Evolutionary conservation across 2,797 vertebrate species (phyloP).

Genomic region (Fratercula arctica): DNA sequence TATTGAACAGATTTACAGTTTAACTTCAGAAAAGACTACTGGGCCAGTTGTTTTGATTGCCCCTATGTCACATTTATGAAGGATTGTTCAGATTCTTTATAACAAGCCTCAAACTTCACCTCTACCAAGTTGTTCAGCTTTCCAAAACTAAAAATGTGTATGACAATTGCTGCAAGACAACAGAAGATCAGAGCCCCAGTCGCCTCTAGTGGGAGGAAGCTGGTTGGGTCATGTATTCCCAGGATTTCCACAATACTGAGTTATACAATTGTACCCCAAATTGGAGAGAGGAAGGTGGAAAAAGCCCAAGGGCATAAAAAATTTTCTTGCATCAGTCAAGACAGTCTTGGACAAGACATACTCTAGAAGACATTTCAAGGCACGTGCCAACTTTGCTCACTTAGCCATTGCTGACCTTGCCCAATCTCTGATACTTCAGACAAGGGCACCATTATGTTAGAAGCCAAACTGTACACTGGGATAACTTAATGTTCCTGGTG

Average conservation of each 20-base stretch:
- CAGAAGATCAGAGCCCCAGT: not conserved
- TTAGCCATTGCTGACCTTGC: not conserved
- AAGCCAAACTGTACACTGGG: not conserved
- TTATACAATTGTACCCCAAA: not conserved
- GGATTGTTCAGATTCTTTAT: not conserved
- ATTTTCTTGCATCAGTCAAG: not conserved
- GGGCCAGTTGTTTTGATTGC: not conserved
- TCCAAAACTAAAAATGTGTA: not conserved
- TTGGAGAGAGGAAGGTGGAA: not conserved
- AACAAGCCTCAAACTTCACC: not conserved
- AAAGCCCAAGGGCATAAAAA: not conserved
- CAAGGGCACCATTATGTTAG: not conserved
- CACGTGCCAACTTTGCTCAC: fast-evolving
- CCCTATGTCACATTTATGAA: not conserved
- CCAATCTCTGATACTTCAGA: not conserved
- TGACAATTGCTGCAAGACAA: not conserved
- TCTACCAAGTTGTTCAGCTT: not conserved
- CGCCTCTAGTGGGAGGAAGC: not conserved
- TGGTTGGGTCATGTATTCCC: not conserved
- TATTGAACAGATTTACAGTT: not conserved
- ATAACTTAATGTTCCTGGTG: not conserved
- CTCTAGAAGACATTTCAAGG: not conserved
- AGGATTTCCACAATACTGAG: not conserved
- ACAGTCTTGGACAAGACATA: not conserved
- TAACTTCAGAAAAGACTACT: not conserved